Evolutionary conservation across 2,888 invertebrate species (phyloP).

Genomic region (Rhingia campestris): DNA sequence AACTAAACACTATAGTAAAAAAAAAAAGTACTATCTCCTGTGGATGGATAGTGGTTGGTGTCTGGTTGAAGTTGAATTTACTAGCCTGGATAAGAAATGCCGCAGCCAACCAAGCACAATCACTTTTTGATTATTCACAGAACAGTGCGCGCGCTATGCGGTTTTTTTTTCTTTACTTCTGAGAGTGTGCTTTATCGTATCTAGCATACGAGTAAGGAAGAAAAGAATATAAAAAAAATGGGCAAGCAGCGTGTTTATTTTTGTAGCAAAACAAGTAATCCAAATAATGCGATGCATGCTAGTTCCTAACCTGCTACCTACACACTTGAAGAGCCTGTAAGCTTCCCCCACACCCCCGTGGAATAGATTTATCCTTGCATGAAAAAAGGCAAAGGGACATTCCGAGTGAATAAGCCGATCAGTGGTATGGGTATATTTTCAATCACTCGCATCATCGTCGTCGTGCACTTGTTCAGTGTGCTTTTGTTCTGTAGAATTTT

Average conservation of each 20-base stretch:
- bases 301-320: conserved; percentile 31
- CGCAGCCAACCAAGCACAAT: conserved; percentile 24
- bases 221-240: neutral
- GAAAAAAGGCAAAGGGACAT: neutral
- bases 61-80: too few species aligned
- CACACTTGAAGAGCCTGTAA: neutral
- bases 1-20: too few species aligned
- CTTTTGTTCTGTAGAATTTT: conserved; percentile 27
- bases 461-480: conserved; percentile 40
- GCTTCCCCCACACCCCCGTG: too few species aligned
- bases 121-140: conserved; percentile 30
- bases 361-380: neutral
- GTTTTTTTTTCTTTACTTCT: neutral
- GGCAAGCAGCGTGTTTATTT: conserved; percentile 40
- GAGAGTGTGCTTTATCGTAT: neutral
- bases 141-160: conserved; percentile 22
- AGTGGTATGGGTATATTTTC: conserved; percentile 32
- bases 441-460: conserved; percentile 22
- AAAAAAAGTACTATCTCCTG: too few species aligned
- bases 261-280: conserved; percentile 34
- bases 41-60: too few species aligned
- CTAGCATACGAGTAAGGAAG: neutral
- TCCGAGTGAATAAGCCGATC: neutral
- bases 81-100: neutral
- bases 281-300: conserved; percentile 22